These are phyloP conservation scores for Apamea monoglypha DNA, from an alignment of 2,888 invertebrate species.

Conservation along the genomic window DNA sequence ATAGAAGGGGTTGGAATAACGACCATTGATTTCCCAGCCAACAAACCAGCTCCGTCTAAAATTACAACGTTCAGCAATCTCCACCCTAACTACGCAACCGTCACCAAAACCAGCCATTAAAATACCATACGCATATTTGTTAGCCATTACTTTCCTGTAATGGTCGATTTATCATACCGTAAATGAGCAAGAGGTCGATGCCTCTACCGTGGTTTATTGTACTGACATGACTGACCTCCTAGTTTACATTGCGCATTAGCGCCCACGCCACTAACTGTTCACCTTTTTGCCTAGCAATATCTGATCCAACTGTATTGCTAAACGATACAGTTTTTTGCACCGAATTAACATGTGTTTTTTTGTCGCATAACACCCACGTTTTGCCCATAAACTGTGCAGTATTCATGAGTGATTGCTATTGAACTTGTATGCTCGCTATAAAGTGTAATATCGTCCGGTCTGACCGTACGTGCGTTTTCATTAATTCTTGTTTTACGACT, in stretches of 20 bases:
- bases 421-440: conserved; percentile 38
- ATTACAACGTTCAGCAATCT: conserved; percentile 1
- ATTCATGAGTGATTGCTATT: conserved; percentile 45
- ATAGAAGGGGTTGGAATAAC: neutral
- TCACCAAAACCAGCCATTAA: conserved; percentile 51
- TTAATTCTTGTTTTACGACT: conserved; percentile 44
- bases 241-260: conserved; percentile 70
- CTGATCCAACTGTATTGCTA: conserved; percentile 56
- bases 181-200: conserved; percentile 68
- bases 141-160: conserved; percentile 66
- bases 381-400: conserved; percentile 18
- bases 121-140: conserved; percentile 54
- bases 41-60: neutral
- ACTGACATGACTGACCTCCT: conserved; percentile 75
- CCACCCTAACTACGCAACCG: conserved; percentile 17
- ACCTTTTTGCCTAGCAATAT: conserved; percentile 69
- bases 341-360: conserved; percentile 47
- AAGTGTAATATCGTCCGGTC: conserved; percentile 17
- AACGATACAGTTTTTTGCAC: conserved; percentile 50
- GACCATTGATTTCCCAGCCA: neutral
- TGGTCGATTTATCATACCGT: conserved; percentile 60
- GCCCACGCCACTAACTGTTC: conserved; percentile 79
- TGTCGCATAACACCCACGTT: conserved; percentile 47
- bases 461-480: conserved; percentile 21
- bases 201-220: conserved; percentile 65